phyloP scores from a whole-genome alignment of 2,888 invertebrate genomes.

The Lissonota sp. region DNA sequence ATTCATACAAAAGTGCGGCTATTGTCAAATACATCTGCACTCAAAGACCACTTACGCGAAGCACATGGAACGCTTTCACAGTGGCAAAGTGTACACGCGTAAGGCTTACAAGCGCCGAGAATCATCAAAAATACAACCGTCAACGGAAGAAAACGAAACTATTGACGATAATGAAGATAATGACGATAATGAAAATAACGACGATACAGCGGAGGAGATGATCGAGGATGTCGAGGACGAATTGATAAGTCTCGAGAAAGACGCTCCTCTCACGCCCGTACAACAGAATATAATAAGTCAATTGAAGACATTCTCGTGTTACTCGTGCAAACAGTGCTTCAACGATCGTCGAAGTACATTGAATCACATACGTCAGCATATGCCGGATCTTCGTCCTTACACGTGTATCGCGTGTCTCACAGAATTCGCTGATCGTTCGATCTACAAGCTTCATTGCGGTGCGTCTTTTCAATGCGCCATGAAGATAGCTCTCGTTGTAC shows the following conservation, averaged over 20 bases:
- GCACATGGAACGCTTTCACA: constrained; percentile 81
- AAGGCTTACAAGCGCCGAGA: neutral
- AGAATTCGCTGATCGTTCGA: constrained; percentile 78
- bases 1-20: constrained; percentile 77
- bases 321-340: constrained; percentile 77
- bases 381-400: constrained; percentile 79
- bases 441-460: constrained; percentile 80
- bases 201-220: constrained; percentile 40
- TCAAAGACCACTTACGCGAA: constrained; percentile 77
- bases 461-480: constrained; percentile 86
- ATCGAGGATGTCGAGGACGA: constrained; percentile 75
- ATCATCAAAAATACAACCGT: neutral
- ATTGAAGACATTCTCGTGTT: constrained; percentile 81
- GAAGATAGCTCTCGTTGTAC: constrained; percentile 83
- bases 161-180: constrained; percentile 64
- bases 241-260: constrained; percentile 75
- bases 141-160: constrained; percentile 43
- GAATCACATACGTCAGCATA: constrained; percentile 81
- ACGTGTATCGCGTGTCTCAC: constrained; percentile 82
- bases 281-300: constrained; percentile 82
- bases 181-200: constrained; percentile 10
- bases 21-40: constrained; percentile 79
- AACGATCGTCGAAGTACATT: constrained; percentile 78
- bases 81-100: constrained; percentile 6
- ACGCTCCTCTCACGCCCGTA: constrained; percentile 78